phyloP scores from a whole-genome alignment of 2,113 vertebrate genomes.

The Coryphaenoides rupestris region DNA sequence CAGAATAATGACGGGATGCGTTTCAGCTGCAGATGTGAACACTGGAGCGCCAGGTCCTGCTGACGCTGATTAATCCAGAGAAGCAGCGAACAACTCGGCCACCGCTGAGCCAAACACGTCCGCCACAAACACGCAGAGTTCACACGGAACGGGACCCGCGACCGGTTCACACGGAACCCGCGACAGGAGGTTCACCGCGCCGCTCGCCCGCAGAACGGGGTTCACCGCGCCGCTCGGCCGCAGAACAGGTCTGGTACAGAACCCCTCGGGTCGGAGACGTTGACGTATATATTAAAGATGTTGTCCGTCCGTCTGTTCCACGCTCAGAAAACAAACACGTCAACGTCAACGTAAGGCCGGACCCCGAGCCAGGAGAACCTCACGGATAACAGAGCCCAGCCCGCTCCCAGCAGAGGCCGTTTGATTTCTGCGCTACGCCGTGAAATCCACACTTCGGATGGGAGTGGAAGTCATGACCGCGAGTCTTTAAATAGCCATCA shows the following conservation, averaged over 20 bases:
- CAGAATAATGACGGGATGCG: slow-evolving; percentile 49
- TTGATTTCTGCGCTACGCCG: too few relatives aligned
- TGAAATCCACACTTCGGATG: too few relatives aligned
- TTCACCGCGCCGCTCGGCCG: too few relatives aligned
- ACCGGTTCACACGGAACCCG: slow-evolving; percentile 12
- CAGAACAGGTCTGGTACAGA: slow-evolving; percentile 1
- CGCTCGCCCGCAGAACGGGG: slow-evolving; percentile 12
- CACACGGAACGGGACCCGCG: slow-evolving; percentile 41
- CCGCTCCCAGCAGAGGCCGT: too few relatives aligned
- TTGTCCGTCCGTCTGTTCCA: background rate
- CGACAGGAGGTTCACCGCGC: too few relatives aligned
- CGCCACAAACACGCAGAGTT: slow-evolving; percentile 46
- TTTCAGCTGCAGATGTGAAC: slow-evolving; percentile 60
- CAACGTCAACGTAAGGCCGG: too few relatives aligned
- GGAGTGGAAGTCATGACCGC: too few relatives aligned
- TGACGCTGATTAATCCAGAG: slow-evolving; percentile 32
- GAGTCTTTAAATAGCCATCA: too few relatives aligned
- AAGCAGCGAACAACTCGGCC: slow-evolving; percentile 30
- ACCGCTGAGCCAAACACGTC: slow-evolving; percentile 51
- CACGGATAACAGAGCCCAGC: too few relatives aligned
- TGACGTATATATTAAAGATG: background rate
- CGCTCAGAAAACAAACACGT: background rate
- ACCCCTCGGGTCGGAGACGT: background rate
- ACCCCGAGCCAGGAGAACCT: too few relatives aligned
- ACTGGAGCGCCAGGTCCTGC: slow-evolving; percentile 55